These are phyloP conservation scores for Ypsolopha scabrella DNA, from an alignment of 2,888 invertebrate genomes.

Conservation along the genomic window DNA sequence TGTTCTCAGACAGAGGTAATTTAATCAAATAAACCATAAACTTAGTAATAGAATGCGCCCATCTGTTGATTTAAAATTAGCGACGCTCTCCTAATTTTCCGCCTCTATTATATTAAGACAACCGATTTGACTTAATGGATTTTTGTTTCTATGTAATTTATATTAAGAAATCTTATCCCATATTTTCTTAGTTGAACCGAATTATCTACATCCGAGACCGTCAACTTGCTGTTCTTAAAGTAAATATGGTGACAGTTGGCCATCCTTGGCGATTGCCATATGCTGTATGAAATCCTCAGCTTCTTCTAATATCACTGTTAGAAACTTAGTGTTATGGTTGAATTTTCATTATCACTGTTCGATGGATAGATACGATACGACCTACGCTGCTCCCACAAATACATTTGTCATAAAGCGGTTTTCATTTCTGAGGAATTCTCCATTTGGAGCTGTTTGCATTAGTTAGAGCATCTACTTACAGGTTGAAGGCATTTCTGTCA, in stretches of 20 bases:
- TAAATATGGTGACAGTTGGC: constrained; percentile 11
- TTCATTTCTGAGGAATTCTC: background rate
- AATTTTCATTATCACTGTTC: background rate
- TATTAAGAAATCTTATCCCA: no score
- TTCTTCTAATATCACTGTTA: background rate
- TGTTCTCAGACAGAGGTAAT: constrained; percentile 26
- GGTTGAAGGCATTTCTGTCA: background rate
- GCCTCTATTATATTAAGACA: no score
- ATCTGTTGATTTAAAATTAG: constrained; percentile 25
- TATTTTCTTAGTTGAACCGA: no score
- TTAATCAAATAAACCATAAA: constrained; percentile 26
- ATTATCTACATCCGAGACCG: constrained; percentile 1
- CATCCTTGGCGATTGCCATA: constrained; percentile 22
- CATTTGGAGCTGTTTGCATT: background rate
- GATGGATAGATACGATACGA: background rate
- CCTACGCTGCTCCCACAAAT: constrained; percentile 6
- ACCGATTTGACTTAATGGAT: no score
- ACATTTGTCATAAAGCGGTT: background rate
- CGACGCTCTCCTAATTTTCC: constrained; percentile 19
- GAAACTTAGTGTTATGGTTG: background rate
- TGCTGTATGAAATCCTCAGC: constrained; percentile 11
- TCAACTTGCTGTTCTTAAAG: background rate
- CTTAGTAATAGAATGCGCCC: constrained; percentile 21
- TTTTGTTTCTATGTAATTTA: no score
- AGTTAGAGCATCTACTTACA: background rate